Base-by-base conservation (phyloP, 2,888 invertebrate species). In the Aspidapion aeneum region DNA sequence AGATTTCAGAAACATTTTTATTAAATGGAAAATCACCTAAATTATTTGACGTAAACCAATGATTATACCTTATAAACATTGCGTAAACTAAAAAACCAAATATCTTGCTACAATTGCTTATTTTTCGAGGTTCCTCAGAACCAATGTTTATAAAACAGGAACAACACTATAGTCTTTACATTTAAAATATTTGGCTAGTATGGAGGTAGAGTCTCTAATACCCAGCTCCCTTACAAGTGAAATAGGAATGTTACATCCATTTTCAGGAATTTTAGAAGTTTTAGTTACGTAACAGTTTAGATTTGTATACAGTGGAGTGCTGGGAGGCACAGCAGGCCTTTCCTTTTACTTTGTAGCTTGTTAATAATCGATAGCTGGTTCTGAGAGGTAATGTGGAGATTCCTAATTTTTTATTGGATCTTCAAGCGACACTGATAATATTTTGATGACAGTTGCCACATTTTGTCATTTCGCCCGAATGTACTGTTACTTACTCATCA, bases 201-300 rank as follows among this genome's bases (percentile, higher is more conserved):
- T 57, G 5, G 74, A 71, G 12, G 79, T 75, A 7, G 74, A 68
- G 18, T 67, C 71, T 69, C 74, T 75, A 1, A 79, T 72, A 1
- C 79, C 79, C 17, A 69, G 68, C 59, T 76, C 73, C 64, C 76
- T 62, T n/a, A 79, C 71, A 21, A 70, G 71, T 1, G 79, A 78
- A 21, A 78, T 63, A 54, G 70, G 57, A 5, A 76, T 63, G 18
- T 71, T 57, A 7, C 64, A 63, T 1, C 76, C 49, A 22, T 67
- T 63, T 1, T 72, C 72, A 51, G 76, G 72, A 17, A 60, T 58
- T n/a, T 21, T 48, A 1, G 74, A 73, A 18, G 74, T 18, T 1
- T 57, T 61, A 1, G 65, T 62, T 21, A 71, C 64, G 49, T 55
- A 60, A 20, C 69, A 66, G 17, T 69, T 69, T 20, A 73, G 55